phyloP scores from a whole-genome alignment of 2,888 invertebrate genomes.

The Eristalis arbustorum region DNA sequence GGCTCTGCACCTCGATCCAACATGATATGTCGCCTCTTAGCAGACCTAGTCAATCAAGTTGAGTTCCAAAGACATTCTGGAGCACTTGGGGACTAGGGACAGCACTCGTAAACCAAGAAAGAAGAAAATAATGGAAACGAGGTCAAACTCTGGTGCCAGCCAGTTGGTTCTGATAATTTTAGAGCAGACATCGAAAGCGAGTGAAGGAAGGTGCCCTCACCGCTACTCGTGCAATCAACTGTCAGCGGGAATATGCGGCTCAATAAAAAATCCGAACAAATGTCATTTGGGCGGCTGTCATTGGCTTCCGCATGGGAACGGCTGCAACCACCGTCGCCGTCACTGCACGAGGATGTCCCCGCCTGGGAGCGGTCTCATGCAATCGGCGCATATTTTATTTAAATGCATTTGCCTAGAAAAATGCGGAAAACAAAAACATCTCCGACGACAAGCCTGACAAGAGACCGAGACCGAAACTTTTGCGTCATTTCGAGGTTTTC shows the following conservation, averaged over 20 bases:
- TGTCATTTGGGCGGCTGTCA: neutral
- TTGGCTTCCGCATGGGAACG: neutral
- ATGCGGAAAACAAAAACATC: neutral
- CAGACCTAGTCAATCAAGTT: no score
- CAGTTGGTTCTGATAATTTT: no score
- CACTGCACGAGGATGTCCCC: neutral
- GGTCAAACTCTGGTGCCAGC: no score
- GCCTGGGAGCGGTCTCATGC: slow-evolving; percentile 27
- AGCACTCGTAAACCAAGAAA: no score
- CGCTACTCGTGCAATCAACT: neutral
- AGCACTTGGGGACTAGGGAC: no score
- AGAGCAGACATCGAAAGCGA: no score
- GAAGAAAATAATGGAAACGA: no score
- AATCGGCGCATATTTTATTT: slow-evolving; percentile 55
- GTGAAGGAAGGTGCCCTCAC: neutral
- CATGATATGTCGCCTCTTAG: no score
- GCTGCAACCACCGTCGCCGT: neutral
- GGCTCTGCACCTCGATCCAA: no score
- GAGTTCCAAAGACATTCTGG: no score
- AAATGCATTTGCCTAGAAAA: slow-evolving; percentile 32
- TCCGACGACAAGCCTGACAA: slow-evolving; percentile 9
- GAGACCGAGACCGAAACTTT: slow-evolving; percentile 18
- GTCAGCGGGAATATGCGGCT: neutral
- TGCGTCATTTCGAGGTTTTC: slow-evolving; percentile 16
- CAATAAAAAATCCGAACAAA: neutral